Conservation (phyloP, 2,113 vertebrate genomes). For the Chelonoidis abingdonii region DNA sequence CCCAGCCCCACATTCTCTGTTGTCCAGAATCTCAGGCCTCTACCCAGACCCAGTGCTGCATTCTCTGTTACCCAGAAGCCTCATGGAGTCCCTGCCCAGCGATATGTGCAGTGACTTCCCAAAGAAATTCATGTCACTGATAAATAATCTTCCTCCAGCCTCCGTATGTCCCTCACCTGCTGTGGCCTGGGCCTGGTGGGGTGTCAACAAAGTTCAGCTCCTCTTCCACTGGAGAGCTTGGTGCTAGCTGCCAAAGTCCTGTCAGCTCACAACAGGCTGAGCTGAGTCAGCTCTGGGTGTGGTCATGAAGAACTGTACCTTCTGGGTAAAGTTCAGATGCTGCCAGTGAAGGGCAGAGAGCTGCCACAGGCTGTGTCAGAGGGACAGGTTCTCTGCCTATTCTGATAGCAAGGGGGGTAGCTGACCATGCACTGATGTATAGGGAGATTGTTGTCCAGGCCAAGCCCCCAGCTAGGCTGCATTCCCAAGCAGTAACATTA, state of each 20-base stretch:
- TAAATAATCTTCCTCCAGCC: not conserved
- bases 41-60: not conserved
- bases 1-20: not conserved
- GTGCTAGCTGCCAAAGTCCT: not conserved
- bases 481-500: not conserved
- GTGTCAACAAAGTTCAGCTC: not conserved
- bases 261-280: not conserved
- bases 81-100: not conserved
- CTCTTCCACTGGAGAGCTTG: not conserved
- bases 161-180: not conserved
- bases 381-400: not conserved
- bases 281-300: not conserved
- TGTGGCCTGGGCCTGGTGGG: not conserved
- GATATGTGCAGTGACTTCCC: not conserved
- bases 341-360: not conserved
- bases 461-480: not conserved
- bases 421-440: not conserved
- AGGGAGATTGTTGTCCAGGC: too few relatives aligned
- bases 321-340: not conserved
- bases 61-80: not conserved
- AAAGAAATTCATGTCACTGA: not conserved
- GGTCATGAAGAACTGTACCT: not conserved
- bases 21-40: not conserved
- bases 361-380: not conserved
- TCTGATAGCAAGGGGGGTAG: fast-evolving